Conservation (phyloP, 1,140 invertebrate species). For the Drosophila suzukii region DNA sequence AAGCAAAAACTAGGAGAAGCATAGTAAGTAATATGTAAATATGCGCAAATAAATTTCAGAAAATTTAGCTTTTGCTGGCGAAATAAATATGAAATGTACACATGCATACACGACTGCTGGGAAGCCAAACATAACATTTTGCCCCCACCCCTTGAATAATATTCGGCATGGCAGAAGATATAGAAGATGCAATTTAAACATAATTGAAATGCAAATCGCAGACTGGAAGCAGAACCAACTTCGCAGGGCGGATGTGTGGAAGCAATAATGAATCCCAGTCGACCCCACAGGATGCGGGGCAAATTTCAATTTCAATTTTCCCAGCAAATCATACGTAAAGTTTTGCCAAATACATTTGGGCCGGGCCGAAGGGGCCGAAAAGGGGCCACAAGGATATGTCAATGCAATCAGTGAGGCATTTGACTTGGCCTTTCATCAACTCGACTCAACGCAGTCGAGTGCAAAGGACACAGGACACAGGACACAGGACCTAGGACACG, state of each 20-base stretch:
- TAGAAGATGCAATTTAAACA: slow-evolving; percentile 32
- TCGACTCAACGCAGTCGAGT: slow-evolving; percentile 21
- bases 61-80: not conserved
- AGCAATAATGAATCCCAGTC: slow-evolving; percentile 47
- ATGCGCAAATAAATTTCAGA: not conserved
- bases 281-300: slow-evolving; percentile 33
- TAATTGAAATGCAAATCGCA: slow-evolving; percentile 54
- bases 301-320: slow-evolving; percentile 77
- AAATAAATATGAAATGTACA: not conserved
- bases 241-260: slow-evolving; percentile 34
- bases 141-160: not conserved
- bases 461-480: slow-evolving; percentile 20
- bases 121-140: not conserved
- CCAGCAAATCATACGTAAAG: slow-evolving; percentile 78
- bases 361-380: not conserved
- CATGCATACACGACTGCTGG: not conserved
- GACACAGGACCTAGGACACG: slow-evolving; percentile 2
- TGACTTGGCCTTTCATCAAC: slow-evolving; percentile 78
- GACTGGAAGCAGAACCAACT: slow-evolving; percentile 19
- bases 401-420: slow-evolving; percentile 73
- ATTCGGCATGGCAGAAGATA: not conserved
- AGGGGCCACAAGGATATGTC: slow-evolving; percentile 13
- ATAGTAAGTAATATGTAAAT: not conserved
- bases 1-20: not conserved
- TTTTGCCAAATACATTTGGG: slow-evolving; percentile 40